Evolutionary conservation across 1,140 invertebrate genomes (phyloP), one percentile per base, ranked within the genome.

Genomic region (Trachymyrmex septentrionalis): DNA sequence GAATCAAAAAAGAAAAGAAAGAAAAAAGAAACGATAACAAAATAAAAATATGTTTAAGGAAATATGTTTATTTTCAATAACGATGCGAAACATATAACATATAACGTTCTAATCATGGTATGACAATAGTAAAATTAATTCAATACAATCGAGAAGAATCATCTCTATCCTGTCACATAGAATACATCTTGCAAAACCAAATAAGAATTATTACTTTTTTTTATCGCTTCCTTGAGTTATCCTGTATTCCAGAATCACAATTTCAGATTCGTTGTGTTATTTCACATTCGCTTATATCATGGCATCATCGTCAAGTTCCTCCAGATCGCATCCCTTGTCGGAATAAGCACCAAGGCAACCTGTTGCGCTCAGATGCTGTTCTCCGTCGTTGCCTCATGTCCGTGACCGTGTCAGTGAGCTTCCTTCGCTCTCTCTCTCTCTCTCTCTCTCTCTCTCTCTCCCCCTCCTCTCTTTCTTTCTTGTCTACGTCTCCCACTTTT

Each of bases 281-380:
- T 85, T 66, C 81, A 53, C 50, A 57, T 69, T 81, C 76, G 59
- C 63, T 71, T 82, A 87, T 89, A 89, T 89, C 88, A 85, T 21
- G 59, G 53, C 64, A 90, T 89, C 88, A 55, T 19, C 72, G 53
- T 27, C 64, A 76, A 87, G 86, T 89, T 90, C 78, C 85, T 84
- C 38, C 67, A 76, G 89, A 77, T 91, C 53, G 89, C 86, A 86
- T 85, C 86, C 81, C 86, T 71, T 48, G 48, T 48, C 14, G 21
- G 69, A 53, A 59, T 63, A 55, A 59, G 19, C 71, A 66, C 66
- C 84, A 50, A 48, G 53, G 81, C 92, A 93, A 94, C 93, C 93
- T 94, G 93, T 94, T 94, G 94, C 93, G 90, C 63, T 63, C 9
- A 10, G 30, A 38, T 59, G 27, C 84, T 24, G 71, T 66, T 80